Evolutionary conservation across 2,113 vertebrate genomes (phyloP), one percentile per base, ranked within the genome.

Genomic region (Acanthochromis polyacanthus): DNA sequence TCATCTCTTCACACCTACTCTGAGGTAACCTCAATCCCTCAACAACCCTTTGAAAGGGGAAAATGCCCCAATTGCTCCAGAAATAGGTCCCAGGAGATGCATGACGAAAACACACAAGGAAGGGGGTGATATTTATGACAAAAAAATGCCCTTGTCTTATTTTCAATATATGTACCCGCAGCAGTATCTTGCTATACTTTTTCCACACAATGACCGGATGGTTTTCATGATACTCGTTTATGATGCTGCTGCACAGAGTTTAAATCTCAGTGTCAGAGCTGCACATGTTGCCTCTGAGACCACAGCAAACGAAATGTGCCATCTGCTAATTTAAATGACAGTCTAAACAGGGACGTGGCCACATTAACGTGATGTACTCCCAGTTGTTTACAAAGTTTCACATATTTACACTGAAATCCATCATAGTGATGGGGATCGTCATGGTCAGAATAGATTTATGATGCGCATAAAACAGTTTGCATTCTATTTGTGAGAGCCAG

Each of bases 21-120:
- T 53, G 45, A 80, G 72, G 86, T 86, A 88, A 87, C 68, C 85
- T 70, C 83, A 81, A 81, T 85, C 78, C 77, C 55, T 73, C 81
- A 87, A 84, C 78, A 83, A 73, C 56, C 55, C 23, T 66, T 71
- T 82, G 38, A 85, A 80, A 85, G 53, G 61, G 30, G 43, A 87
- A 75, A 81, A 82, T 67, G 57, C 72, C 72, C 65, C 62, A 78
- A 43, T 65, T 79, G 69, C 69, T 71, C 68, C 56, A 76, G 22
- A 84, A 86, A 83, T 69, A 72, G 53, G 19, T 77, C 81, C 48
- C 40, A 19, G 7, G 46, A 75, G 68, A 85, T 28, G 70, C 62
- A 85, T 61, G 60, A 50, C 55, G n/a, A 25, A 85, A 85, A 81
- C 55, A 71, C 3, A 17, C 3, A 58, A 16, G 60, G n/a, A 65